Base-by-base conservation (phyloP, 2,888 invertebrate species). In the Caenorhabditis macrosperma region DNA sequence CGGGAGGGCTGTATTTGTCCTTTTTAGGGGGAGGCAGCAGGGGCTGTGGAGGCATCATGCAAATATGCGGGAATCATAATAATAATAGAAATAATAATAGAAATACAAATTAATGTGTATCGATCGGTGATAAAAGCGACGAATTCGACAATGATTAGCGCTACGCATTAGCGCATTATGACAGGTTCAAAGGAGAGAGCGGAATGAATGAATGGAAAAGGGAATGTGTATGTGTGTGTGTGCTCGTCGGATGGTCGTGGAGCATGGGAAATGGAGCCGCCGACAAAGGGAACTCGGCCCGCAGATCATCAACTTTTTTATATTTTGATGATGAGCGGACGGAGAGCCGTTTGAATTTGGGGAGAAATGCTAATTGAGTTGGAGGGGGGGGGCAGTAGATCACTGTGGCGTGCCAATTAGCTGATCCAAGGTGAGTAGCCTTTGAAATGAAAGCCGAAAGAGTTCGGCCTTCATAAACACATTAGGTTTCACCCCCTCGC, bases 91-190 rank as follows among this genome's bases (percentile, higher is more conserved):
- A 63, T 72, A 48, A 69, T 48, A 59, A 69, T 60, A 60, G 50
- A 22, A 71, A 61, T 71, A 71, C 61, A 71, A 71, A 71, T 71
- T 71, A 71, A 61, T 69, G 60, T 50, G 59, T 68, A 69, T 71
- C 55, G 71, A 71, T 71, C 24, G 46, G 69, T 69, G 69, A 69
- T 69, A 68, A 71, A 71, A 71, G 54, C 10, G 71, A 52, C 30
- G 60, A 69, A 57, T 60, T 69, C 60, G 59, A 68, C 59, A 44
- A 60, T 69, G 69, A 69, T 69, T 69, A 69, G 69, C 69, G 61
- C 52, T 15, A 55, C 61, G 71, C 61, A 71, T 71, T 71, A 71
- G 71, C 71, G 71, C 54, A 71, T 71, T 71, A 71, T 71, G 71
- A 71, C 71, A 71, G 71, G 71, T 71, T 71, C 61, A 71, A 71